Conservation (phyloP, 2,113 vertebrate genomes). For the Onychostoma macrolepis region DNA sequence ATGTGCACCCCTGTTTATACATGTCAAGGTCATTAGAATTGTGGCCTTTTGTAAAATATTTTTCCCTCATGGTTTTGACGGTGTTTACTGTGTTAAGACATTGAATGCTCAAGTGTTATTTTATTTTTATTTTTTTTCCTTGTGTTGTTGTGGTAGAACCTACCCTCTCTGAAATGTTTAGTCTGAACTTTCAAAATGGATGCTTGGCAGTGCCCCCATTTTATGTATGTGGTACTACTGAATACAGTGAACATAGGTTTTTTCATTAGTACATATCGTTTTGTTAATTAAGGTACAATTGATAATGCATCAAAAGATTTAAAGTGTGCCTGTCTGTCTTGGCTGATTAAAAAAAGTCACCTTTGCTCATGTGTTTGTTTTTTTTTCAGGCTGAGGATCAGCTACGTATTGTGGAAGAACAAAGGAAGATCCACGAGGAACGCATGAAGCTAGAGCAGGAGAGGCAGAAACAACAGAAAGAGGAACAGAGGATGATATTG, state of each 20-base stretch:
- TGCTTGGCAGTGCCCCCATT: slow-evolving; percentile 1
- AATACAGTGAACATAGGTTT: slow-evolving; percentile 24
- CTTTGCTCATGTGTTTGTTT: not conserved
- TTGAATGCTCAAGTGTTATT: slow-evolving; percentile 19
- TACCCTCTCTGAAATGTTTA: slow-evolving; percentile 30
- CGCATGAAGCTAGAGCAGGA: slow-evolving; percentile 99
- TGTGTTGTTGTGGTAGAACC: not conserved
- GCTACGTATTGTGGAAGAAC: slow-evolving; percentile 99
- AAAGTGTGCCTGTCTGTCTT: not conserved
- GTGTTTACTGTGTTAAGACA: too few species aligned
- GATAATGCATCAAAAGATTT: not conserved
- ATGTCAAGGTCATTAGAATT: not conserved
- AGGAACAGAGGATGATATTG: slow-evolving; percentile 99
- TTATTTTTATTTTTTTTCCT: not conserved
- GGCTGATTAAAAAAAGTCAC: not conserved
- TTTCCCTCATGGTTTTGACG: too few species aligned
- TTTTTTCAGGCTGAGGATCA: slow-evolving; percentile 92
- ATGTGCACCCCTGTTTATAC: too few species aligned
- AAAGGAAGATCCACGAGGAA: slow-evolving; percentile 99
- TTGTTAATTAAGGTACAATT: not conserved
- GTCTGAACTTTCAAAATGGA: slow-evolving; percentile 47
- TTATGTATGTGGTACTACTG: not conserved
- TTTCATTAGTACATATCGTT: not conserved
- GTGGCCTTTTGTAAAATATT: not conserved
- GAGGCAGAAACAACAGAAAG: slow-evolving; percentile 97